Base-by-base conservation (phyloP, 2,888 invertebrate genomes). In the Yponomeuta evonymella region DNA sequence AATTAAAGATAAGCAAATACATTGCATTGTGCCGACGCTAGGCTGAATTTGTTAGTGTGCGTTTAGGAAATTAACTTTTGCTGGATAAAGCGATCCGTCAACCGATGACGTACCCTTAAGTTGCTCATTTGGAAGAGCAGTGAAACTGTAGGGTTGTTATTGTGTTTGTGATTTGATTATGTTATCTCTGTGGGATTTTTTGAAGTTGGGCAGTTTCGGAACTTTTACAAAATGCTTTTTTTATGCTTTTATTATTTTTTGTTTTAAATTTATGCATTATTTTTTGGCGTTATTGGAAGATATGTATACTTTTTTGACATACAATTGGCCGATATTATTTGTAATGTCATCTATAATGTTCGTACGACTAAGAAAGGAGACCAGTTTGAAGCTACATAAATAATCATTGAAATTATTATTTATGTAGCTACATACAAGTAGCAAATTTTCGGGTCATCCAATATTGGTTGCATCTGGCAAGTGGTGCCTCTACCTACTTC, bases 1-100 rank as follows among this genome's bases (percentile, higher is more conserved):
- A 91, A 92, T 92, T 91, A 91, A 89, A 92, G 91, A 92, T 91
- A 92, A 92, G 90, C 92, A 91, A 92, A 92, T 92, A 90, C 87
- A 86, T 79, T 82, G 79, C 81, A 84, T 92, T 90, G 90, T 91
- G 80, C 76, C 74, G 75, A 75, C 72, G 75, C 77, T 79, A 6
- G 81, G 82, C 81, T 84, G 83, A 89, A 89, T 90, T 90, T 90
- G 84, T 88, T 87, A 83, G 86, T 83, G 86, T 82, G 83, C 81
- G 85, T 83, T 51, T 86, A 70, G 72, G 73, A 73, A 73, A 73
- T 73, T 73, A 73, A 73, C 72, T 73, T 73, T 73, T 70, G 71
- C 58, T 70, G 71, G 51, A 72, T 72, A 73, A 72, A 72, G 67
- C 65, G 74, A 72, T 73, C 70, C 51, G 71, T 73, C 73, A 73